Base-by-base conservation (phyloP, 2,113 vertebrate species). In the Phyllopteryx taeniolatus region DNA sequence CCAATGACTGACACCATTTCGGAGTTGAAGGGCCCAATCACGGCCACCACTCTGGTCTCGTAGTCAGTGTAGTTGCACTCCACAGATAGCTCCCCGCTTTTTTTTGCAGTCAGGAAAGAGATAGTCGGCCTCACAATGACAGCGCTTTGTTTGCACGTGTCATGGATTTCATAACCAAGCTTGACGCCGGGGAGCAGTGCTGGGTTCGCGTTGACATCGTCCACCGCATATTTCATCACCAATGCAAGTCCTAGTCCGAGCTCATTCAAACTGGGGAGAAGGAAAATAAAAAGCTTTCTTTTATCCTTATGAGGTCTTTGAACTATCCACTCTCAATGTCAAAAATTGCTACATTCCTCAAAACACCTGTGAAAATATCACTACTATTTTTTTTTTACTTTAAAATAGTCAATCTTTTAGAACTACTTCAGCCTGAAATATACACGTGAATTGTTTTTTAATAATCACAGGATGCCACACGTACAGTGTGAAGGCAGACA, bases 151-250 rank as follows among this genome's bases (percentile, higher is more conserved):
- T 43, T 74, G 80, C 95, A 96, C 0, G 88, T 90, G 86, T 96
- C 92, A 0, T 89, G 87, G 15, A 90, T 92, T 74, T 95, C 86
- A 1, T 93, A 96, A 43, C 95, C 95, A 71, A 97, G 83, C 10
- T 19, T 85, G 0, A 95, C 44, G 0, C 91, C 93, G 0, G 94
- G 94, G 10, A 99, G 95, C 5, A 98, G 83, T 0, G 15, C 4
- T 0, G 85, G 88, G n/a, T 87, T 89, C 0, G 87, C 90, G 73
- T 99, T 99, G 86, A 99, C 95, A 83, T 98, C 91, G 0, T 98
- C 95, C 15, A 98, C 80, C 0, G 95, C 88, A 51, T 93, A 96
- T 79, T 90, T 94, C 95, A 96, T 92, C 0, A 91, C 95, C 0
- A 98, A 74, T 0, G 92, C 91, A 70, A 94, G 90, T 8, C 93